A percentile compares a stretch with the other conserved stretches of the same genome.
Conservation (phyloP, 2,113 vertebrate species). For the Condylura cristata region DNA sequence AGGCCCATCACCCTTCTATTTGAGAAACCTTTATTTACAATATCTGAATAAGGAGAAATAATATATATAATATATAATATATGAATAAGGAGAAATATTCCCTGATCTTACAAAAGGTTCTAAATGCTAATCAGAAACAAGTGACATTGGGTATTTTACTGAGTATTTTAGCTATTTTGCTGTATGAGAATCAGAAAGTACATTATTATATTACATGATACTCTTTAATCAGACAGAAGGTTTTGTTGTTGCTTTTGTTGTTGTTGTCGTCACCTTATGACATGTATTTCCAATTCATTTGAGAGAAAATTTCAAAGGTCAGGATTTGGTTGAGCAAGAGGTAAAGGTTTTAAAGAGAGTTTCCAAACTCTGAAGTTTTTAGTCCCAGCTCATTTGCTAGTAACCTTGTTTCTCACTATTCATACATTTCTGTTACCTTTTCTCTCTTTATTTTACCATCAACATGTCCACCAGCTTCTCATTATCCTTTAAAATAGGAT, state of each 20-base stretch:
- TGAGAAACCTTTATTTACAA: not conserved
- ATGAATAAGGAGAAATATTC: not conserved
- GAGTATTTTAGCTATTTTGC: not conserved
- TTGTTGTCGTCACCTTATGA: not conserved
- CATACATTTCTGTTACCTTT: constrained; percentile 59
- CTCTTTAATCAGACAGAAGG: not conserved
- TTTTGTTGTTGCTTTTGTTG: no score
- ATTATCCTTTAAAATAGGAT: constrained; percentile 64
- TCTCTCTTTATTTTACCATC: constrained; percentile 70
- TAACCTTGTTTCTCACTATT: constrained; percentile 76
- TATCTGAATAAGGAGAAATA: not conserved
- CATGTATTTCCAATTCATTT: constrained; percentile 53
- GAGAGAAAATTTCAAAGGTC: constrained; percentile 60
- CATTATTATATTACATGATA: not conserved
- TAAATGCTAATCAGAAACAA: not conserved
- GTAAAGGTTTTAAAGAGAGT: not conserved
- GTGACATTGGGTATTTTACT: not conserved
- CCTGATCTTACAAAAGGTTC: not conserved
- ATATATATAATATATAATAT: no score
- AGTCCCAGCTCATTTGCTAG: constrained; percentile 72
- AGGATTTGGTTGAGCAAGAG: constrained; percentile 33
- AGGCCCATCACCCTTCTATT: not conserved
- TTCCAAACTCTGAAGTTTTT: constrained; percentile 75
- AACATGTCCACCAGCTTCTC: constrained; percentile 74
- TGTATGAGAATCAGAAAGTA: not conserved